phyloP scores from a whole-genome alignment of 1,140 invertebrate species.

The Zaprionus davidi region DNA sequence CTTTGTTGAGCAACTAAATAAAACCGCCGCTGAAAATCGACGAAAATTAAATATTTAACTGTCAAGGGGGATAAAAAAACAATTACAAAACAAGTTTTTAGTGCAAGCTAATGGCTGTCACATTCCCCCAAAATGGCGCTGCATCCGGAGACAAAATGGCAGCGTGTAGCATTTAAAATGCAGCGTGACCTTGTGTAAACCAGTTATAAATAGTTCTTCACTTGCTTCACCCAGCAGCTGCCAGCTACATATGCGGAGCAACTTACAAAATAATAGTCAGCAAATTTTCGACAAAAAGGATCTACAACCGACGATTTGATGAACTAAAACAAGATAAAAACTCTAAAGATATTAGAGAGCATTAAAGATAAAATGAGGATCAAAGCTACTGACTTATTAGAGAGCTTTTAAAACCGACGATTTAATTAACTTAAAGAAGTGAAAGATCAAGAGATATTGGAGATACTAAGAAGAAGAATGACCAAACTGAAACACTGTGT shows the following conservation, averaged over 20 bases:
- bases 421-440: neutral
- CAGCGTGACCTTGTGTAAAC: slow-evolving; percentile 54
- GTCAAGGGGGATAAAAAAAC: neutral
- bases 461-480: too few relatives aligned
- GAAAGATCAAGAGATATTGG: too few relatives aligned
- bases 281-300: slow-evolving; percentile 14
- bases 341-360: neutral
- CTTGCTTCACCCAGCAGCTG: slow-evolving; percentile 25
- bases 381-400: too few relatives aligned
- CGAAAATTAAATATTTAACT: slow-evolving; percentile 27
- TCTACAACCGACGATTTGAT: neutral
- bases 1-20: slow-evolving; percentile 4
- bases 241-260: slow-evolving; percentile 51
- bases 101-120: slow-evolving; percentile 45
- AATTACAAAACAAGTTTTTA: slow-evolving; percentile 18
- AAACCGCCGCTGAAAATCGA: slow-evolving; percentile 1
- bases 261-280: slow-evolving; percentile 19
- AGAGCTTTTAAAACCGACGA: too few relatives aligned
- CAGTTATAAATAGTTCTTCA: slow-evolving; percentile 58
- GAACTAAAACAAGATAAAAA: neutral
- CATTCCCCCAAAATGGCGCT: slow-evolving; percentile 29
- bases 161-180: slow-evolving; percentile 10
- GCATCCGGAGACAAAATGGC: slow-evolving; percentile 22
- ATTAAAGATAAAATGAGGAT: too few relatives aligned
- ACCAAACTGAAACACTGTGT: too few relatives aligned